Percentiles rank a stretch among this genome's conserved stretches.
Evolutionary conservation across 2,888 invertebrate genomes (phyloP).

Genomic region (Lottia scabra): DNA sequence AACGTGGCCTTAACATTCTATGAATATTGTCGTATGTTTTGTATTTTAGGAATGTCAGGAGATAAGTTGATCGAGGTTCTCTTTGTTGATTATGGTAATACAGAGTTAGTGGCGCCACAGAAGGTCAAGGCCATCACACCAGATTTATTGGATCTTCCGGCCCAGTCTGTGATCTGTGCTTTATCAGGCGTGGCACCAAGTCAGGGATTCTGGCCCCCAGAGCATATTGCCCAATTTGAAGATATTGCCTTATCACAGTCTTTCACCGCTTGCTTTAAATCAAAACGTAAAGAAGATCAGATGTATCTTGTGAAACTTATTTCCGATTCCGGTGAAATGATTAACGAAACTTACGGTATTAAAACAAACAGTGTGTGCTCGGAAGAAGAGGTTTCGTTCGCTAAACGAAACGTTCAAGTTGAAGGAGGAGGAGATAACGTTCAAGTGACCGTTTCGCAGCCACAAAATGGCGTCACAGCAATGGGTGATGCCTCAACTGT

Average conservation of each 20-base stretch:
- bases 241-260: conserved; percentile 53
- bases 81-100: conserved; percentile 68
- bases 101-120: conserved; percentile 45
- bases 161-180: conserved; percentile 53
- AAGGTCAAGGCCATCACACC: conserved; percentile 45
- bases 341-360: conserved; percentile 52
- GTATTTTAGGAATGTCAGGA: conserved; percentile 42
- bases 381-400: conserved; percentile 7
- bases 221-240: conserved; percentile 56
- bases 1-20: too few relatives aligned
- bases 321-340: conserved; percentile 39
- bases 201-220: conserved; percentile 58
- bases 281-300: conserved; percentile 31
- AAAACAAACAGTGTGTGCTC: conserved; percentile 36
- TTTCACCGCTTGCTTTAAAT: conserved; percentile 45
- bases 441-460: conserved; percentile 13
- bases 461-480: neutral
- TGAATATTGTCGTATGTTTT: conserved; percentile 8
- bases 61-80: conserved; percentile 55
- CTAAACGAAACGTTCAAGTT: conserved; percentile 10
- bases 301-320: conserved; percentile 46
- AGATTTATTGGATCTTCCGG: conserved; percentile 49
- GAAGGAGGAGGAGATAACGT: conserved; percentile 12
- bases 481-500: conserved; percentile 5
- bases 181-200: conserved; percentile 47